Evolutionary conservation across 2,888 invertebrate genomes (phyloP).

Genomic region (Ecliptopera silaceata): DNA sequence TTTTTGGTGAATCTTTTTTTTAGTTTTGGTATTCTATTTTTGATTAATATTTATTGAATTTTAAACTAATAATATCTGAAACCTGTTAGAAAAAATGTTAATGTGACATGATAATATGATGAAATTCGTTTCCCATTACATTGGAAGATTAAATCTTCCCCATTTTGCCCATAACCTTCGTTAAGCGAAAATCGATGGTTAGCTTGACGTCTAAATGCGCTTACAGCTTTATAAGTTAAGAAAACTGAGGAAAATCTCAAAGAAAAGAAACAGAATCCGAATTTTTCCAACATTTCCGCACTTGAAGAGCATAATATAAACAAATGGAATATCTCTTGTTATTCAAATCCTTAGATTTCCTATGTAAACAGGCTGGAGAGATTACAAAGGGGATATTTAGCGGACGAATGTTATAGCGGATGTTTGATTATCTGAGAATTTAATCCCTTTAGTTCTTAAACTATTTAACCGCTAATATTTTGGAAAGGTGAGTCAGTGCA

Average conservation of each 20-base stretch:
- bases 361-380: slow-evolving; percentile 22
- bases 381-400: slow-evolving; percentile 3
- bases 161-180: neutral
- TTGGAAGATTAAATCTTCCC: too few relatives aligned
- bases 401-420: slow-evolving; percentile 8
- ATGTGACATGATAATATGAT: too few relatives aligned
- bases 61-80: too few relatives aligned
- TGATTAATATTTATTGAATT: too few relatives aligned
- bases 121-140: too few relatives aligned
- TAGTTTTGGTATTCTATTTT: too few relatives aligned
- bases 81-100: too few relatives aligned
- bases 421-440: neutral
- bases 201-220: neutral
- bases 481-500: too few relatives aligned
- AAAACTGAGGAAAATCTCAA: neutral
- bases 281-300: slow-evolving; percentile 12
- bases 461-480: too few relatives aligned
- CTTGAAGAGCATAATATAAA: slow-evolving; percentile 22
- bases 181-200: too few relatives aligned
- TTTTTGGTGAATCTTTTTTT: too few relatives aligned
- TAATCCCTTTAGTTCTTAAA: too few relatives aligned
- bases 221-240: neutral
- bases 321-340: slow-evolving; percentile 27
- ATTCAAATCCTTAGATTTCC: slow-evolving; percentile 26
- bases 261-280: neutral